Evolutionary conservation across 2,113 vertebrate species (phyloP).

Genomic region (Hirundichthys speculiger): DNA sequence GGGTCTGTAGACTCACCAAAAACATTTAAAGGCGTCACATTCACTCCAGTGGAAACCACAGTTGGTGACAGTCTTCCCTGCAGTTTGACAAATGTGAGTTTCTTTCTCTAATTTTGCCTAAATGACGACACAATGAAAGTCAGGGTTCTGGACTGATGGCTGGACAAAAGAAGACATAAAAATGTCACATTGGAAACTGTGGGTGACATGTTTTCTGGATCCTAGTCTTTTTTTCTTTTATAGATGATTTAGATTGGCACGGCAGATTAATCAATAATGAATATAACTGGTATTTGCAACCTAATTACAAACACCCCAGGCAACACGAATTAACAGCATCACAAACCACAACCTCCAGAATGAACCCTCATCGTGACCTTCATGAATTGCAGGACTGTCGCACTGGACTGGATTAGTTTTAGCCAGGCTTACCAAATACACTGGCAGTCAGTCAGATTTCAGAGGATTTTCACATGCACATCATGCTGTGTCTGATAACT

Average conservation of each 20-base stretch:
- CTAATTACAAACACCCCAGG: neutral
- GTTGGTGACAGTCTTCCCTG: no score
- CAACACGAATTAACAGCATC: neutral
- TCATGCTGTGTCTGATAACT: no score
- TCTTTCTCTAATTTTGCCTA: neutral
- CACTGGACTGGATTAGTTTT: slow-evolving; percentile 1
- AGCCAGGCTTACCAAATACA: neutral
- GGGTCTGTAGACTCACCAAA: no score
- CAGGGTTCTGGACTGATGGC: no score
- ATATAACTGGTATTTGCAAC: neutral
- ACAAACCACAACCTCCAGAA: neutral
- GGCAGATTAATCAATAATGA: slow-evolving; percentile 1
- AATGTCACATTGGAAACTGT: slow-evolving; percentile 1
- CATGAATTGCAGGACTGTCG: neutral
- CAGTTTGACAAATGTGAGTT: no score
- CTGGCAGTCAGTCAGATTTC: neutral
- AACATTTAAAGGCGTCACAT: no score
- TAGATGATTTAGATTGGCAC: slow-evolving; percentile 1
- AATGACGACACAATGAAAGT: neutral
- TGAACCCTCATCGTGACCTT: slow-evolving; percentile 3
- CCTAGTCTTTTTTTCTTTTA: neutral
- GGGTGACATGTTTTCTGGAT: no score
- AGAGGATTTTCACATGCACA: neutral
- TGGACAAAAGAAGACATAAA: slow-evolving; percentile 7
- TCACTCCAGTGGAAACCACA: no score